Percentiles rank a stretch among this genome's conserved stretches.
phyloP scores from a whole-genome alignment of 2,113 vertebrate genomes.

The Indicator indicator region DNA sequence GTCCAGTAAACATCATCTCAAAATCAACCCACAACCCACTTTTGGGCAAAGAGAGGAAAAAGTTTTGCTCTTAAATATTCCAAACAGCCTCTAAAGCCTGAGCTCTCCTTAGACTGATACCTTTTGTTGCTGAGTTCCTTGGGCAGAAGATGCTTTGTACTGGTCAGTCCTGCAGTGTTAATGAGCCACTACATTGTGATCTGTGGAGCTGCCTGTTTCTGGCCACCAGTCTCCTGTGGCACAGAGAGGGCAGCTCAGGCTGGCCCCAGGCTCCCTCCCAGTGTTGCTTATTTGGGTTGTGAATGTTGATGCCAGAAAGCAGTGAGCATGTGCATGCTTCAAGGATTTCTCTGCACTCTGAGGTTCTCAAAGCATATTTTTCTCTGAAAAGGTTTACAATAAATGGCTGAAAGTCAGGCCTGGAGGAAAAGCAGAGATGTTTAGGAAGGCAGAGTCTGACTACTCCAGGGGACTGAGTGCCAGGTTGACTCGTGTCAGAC shows the following conservation, averaged over 20 bases:
- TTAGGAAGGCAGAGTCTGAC: background rate
- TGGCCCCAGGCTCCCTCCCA: background rate
- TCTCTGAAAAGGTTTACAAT: background rate
- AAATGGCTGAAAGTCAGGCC: background rate
- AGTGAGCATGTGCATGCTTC: background rate
- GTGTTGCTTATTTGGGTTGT: too few species aligned
- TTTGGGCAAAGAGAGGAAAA: background rate
- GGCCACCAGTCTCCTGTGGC: background rate
- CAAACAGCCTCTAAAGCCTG: background rate
- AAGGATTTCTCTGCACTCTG: background rate
- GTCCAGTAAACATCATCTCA: background rate
- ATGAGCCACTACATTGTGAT: accelerated
- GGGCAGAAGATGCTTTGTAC: background rate
- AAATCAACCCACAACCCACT: background rate
- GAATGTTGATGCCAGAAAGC: background rate
- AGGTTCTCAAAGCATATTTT: background rate
- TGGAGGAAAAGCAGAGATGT: background rate
- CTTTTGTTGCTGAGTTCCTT: background rate
- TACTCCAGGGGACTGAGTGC: background rate
- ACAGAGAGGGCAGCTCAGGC: background rate
- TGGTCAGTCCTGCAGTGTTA: background rate
- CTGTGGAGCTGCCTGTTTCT: accelerated
- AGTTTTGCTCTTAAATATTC: background rate
- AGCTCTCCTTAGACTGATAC: background rate
- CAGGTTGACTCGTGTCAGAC: background rate